Conservation (phyloP, 2,888 invertebrate genomes). For the Hypomecis atomaria region DNA sequence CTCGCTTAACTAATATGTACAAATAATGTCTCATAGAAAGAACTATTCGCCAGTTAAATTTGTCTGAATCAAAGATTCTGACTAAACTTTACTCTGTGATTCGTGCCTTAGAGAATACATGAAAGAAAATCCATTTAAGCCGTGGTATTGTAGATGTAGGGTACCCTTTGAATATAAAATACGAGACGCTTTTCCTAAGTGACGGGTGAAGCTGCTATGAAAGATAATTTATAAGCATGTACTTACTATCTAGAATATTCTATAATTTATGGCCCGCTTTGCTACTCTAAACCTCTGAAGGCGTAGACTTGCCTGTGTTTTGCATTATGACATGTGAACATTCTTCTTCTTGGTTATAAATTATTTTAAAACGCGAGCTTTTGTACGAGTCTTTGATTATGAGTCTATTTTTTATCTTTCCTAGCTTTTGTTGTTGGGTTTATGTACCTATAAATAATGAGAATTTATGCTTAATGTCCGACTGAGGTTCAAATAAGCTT, state of each 20-base stretch:
- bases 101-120: conserved; percentile 47
- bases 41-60: neutral
- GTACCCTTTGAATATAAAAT: conserved; percentile 54
- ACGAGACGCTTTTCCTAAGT: conserved; percentile 40
- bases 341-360: conserved; percentile 14
- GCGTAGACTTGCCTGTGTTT: conserved; percentile 10
- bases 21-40: neutral
- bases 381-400: conserved; percentile 12
- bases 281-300: conserved; percentile 17
- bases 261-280: conserved; percentile 36
- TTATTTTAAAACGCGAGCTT: conserved; percentile 8
- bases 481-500: neutral
- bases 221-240: conserved; percentile 44
- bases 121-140: conserved; percentile 53
- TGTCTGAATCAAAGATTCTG: conserved; percentile 18
- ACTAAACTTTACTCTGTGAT: conserved; percentile 21
- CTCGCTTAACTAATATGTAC: too few species aligned
- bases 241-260: conserved; percentile 38
- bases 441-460: conserved; percentile 11
- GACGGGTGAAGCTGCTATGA: conserved; percentile 41
- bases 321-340: conserved; percentile 14
- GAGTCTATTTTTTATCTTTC: conserved; percentile 9
- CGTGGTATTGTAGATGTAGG: conserved; percentile 48
- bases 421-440: conserved; percentile 7
- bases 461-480: neutral